Base-by-base conservation (phyloP, 2,888 invertebrate genomes). In the Chirona hameri region DNA sequence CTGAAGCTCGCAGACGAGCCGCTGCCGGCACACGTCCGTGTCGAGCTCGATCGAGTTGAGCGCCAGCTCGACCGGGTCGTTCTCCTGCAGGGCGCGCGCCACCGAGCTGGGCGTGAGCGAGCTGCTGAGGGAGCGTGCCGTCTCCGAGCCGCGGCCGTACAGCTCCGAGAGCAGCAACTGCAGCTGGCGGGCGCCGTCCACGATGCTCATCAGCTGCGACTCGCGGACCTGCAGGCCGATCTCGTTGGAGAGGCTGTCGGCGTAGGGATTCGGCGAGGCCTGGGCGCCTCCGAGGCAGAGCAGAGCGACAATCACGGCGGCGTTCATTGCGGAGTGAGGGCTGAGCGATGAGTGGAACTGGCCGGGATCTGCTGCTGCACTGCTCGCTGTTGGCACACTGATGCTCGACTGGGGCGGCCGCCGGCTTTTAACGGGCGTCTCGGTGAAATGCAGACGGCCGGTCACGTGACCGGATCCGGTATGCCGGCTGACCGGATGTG, bases 31-130 rank as follows among this genome's bases (percentile, higher is more conserved):
- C 52, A 48, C 27, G 27, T n/a, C 27, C 4, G 80, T 80, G 80
- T 80, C 80, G 52, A 80, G 52, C 80, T 80, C 80, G 52, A 80
- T 52, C 15, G 80, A 18, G 80, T 80, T 80, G 52, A 80, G 80
- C 80, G 29, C 52, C 80, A 80, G 27, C 80, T 80, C 80, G 18
- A 80, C 80, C 27, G 80, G 80, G 80, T 80, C 80, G 80, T n/a
- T n/a, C 21, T 29, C 21, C 15, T 27, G 80, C 52, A 80, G 52
- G 1, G 80, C 27, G 52, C 80, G 80, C 21, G 80, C 80, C 80
- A 52, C 80, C 3, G 24, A 10, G 27, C 27, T 29, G 27, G 29
- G 39, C 10, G 31, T 76, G 39, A 31, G 12, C 24, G 39, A 27
- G 80, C 27, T 15, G 80, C 27, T 12, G 4, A 80, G 27, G 27